Conservation (phyloP, 1,140 invertebrate species). For the Trialeurodes vaporariorum region DNA sequence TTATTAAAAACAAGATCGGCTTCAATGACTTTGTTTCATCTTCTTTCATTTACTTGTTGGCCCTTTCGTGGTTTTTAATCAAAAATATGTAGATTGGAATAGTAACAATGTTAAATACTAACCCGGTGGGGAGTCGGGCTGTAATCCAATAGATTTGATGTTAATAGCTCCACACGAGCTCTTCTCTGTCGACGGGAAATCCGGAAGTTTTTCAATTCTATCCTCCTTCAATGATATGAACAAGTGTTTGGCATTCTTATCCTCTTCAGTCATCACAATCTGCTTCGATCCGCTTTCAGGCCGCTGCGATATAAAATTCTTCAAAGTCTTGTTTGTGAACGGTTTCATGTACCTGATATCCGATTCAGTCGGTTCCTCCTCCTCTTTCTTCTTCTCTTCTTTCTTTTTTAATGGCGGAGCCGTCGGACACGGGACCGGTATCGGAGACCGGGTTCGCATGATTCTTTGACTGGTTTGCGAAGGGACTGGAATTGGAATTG, state of each 20-base stretch:
- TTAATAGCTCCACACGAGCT: neutral
- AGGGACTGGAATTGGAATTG: neutral
- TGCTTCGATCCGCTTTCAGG: neutral
- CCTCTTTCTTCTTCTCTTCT: conserved; percentile 4
- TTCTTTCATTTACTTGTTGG: too few relatives aligned
- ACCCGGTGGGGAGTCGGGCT: neutral
- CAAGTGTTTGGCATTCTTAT: conserved; percentile 11
- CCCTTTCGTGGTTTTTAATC: too few relatives aligned
- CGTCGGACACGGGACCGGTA: neutral
- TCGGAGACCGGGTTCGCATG: neutral
- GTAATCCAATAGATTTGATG: neutral
- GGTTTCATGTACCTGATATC: conserved; percentile 15
- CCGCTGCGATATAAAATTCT: conserved; percentile 17
- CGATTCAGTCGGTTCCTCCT: neutral
- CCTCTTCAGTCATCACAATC: neutral
- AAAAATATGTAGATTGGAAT: too few relatives aligned
- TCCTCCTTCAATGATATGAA: conserved; percentile 3
- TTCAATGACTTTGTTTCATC: too few relatives aligned
- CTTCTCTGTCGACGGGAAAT: neutral
- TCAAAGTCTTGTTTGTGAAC: conserved; percentile 20
- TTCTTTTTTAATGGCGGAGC: neutral
- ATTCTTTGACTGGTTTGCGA: neutral
- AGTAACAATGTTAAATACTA: too few relatives aligned
- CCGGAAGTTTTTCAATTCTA: conserved; percentile 5
- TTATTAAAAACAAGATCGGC: too few relatives aligned